Evolutionary conservation across 2,113 vertebrate genomes (phyloP), one percentile per base, ranked within the genome.

Genomic region (Desmodus rotundus): DNA sequence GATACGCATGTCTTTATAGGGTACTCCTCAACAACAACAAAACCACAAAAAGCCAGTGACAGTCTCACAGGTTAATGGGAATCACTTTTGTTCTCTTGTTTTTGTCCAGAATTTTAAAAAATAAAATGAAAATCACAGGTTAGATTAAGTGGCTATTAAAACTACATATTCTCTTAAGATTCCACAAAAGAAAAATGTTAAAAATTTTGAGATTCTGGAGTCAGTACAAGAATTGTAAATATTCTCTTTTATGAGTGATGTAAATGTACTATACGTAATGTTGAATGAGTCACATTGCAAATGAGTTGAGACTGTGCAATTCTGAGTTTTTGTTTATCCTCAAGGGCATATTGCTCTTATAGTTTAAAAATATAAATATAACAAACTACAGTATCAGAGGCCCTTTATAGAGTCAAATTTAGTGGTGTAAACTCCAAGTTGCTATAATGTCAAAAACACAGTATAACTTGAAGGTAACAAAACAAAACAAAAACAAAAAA

Each of bases 391-490:
- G 45, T 76, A 84, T 85, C 76, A 80, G 31, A 84, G 15, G 28
- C 26, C 24, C 31, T 93, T 88, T 93, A 52, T 56, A 45, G 41
- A 82, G 85, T 85, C 43, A 78, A 54, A 83, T 90, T 72, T 82
- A 96, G 17, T 76, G n/a, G 9, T n/a, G 3, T 33, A 81, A 87
- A 91, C 12, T 78, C 36, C 28, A 38, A 89, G 43, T 87, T 96
- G 15, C 36, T 87, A 1, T 65, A 56, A 81, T 89, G 47, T 81
- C 20, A 94, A 96, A 97, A 98, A 96, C 47, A 88, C n/a, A 88
- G 56, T 96, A 95, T 91, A 94, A 86, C 54, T 96, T 93, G 61
- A 98, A 93, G 33, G 85, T 93, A 74, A 93, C 3, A 91, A 97
- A 96, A 89, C n/a, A 82, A 8, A 90, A 93, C 52, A 96, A 80